phyloP scores from a whole-genome alignment of 2,888 invertebrate genomes.

The Latheticus oryzae region DNA sequence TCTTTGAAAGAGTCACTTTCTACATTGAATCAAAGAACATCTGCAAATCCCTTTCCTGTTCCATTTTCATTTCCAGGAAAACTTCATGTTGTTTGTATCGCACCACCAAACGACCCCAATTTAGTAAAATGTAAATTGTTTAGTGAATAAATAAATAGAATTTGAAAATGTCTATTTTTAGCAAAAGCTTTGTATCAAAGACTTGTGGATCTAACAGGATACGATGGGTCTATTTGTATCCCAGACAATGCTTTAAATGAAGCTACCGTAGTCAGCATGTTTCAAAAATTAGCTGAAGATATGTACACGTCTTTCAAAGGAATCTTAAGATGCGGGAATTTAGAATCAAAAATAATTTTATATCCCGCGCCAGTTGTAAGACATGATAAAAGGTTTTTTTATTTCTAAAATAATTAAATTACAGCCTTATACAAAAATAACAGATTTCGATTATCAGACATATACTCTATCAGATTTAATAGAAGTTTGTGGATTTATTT shows the following conservation, averaged over 20 bases:
- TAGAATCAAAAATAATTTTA: conserved; percentile 78
- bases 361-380: conserved; percentile 79
- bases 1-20: conserved; percentile 72
- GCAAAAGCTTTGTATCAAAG: conserved; percentile 82
- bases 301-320: conserved; percentile 82
- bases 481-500: conserved; percentile 88
- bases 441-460: conserved; percentile 74
- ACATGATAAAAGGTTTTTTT: background rate
- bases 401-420: too few species aligned
- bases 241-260: conserved; percentile 68
- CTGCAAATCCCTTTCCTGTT: conserved; percentile 72
- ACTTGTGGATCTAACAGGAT: conserved; percentile 80
- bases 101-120: conserved; percentile 73
- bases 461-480: conserved; percentile 78
- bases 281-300: conserved; percentile 77
- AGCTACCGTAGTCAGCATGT: conserved; percentile 67
- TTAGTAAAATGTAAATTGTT: conserved; percentile 62
- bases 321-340: conserved; percentile 78
- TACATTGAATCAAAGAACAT: conserved; percentile 64
- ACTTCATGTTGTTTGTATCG: conserved; percentile 80
- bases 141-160: background rate
- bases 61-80: conserved; percentile 86
- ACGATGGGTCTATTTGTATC: conserved; percentile 72
- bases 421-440: conserved; percentile 67
- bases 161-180: conserved; percentile 56